Conservation (phyloP, 2,888 invertebrate genomes). For the Graphium colonna region DNA sequence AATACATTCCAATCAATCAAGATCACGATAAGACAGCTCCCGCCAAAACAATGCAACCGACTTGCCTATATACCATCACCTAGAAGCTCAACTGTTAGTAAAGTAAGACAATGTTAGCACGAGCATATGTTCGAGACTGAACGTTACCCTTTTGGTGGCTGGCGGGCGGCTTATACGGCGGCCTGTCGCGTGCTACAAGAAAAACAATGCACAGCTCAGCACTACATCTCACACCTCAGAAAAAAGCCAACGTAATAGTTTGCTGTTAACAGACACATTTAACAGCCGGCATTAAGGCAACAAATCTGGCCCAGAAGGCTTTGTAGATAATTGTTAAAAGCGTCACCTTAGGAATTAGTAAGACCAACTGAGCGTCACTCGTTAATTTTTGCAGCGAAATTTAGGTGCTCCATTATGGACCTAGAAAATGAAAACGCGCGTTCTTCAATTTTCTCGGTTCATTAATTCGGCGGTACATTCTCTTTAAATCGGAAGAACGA, state of each 20-base stretch:
- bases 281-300: constrained; percentile 26
- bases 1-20: constrained; percentile 22
- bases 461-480: background rate
- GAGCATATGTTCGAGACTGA: constrained; percentile 50
- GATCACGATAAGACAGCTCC: constrained; percentile 50
- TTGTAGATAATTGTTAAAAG: constrained; percentile 25
- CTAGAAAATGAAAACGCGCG: constrained; percentile 18
- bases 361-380: constrained; percentile 16
- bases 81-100: constrained; percentile 64
- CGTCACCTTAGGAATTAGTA: constrained; percentile 26
- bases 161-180: constrained; percentile 66
- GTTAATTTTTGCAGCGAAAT: constrained; percentile 22
- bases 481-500: constrained; percentile 7
- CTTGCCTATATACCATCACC: constrained; percentile 68
- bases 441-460: constrained; percentile 17
- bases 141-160: constrained; percentile 76
- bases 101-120: constrained; percentile 53
- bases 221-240: constrained; percentile 57
- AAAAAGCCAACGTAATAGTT: constrained; percentile 36
- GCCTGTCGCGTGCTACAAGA: constrained; percentile 70
- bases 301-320: constrained; percentile 30
- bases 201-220: constrained; percentile 68
- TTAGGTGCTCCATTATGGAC: constrained; percentile 21
- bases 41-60: constrained; percentile 46
- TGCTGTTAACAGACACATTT: constrained; percentile 30